phyloP scores from a whole-genome alignment of 1,140 invertebrate species.

The Drosophila busckii region DNA sequence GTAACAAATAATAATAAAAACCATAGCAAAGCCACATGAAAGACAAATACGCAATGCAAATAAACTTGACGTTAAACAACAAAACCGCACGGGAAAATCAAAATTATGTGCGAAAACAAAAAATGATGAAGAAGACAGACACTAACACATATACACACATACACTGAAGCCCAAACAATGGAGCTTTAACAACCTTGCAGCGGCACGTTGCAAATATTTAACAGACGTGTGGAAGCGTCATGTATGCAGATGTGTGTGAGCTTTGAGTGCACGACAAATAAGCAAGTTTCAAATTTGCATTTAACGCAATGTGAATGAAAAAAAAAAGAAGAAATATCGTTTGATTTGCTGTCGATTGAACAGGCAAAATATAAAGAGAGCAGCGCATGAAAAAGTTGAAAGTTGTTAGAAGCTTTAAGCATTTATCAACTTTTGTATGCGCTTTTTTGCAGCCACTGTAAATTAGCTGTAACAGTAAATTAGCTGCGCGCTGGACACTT shows the following conservation, averaged over 20 bases:
- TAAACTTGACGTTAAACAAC: slow-evolving; percentile 26
- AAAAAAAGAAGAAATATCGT: too few relatives aligned
- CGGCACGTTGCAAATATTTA: slow-evolving; percentile 20
- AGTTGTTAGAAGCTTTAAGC: too few relatives aligned
- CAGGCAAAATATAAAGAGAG: too few relatives aligned
- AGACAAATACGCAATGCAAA: slow-evolving; percentile 36
- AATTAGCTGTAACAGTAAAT: too few relatives aligned
- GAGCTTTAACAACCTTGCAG: slow-evolving; percentile 13
- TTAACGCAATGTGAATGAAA: slow-evolving; percentile 1
- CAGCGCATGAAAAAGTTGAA: too few relatives aligned
- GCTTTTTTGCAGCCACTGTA: too few relatives aligned
- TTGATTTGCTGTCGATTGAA: too few relatives aligned
- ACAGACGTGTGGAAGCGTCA: background rate
- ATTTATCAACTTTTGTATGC: too few relatives aligned
- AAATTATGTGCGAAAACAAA: slow-evolving; percentile 20
- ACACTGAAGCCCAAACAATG: slow-evolving; percentile 25
- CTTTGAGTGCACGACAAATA: background rate
- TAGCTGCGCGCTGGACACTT: too few relatives aligned
- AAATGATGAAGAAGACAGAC: slow-evolving; percentile 11
- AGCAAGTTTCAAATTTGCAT: slow-evolving; percentile 8
- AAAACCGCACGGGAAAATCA: slow-evolving; percentile 48
- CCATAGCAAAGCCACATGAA: slow-evolving; percentile 4
- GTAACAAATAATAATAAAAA: slow-evolving; percentile 11
- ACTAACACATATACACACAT: slow-evolving; percentile 17
- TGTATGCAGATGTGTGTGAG: background rate